phyloP scores from a whole-genome alignment of 2,888 invertebrate species.

The Neuroscelio doddi region DNA sequence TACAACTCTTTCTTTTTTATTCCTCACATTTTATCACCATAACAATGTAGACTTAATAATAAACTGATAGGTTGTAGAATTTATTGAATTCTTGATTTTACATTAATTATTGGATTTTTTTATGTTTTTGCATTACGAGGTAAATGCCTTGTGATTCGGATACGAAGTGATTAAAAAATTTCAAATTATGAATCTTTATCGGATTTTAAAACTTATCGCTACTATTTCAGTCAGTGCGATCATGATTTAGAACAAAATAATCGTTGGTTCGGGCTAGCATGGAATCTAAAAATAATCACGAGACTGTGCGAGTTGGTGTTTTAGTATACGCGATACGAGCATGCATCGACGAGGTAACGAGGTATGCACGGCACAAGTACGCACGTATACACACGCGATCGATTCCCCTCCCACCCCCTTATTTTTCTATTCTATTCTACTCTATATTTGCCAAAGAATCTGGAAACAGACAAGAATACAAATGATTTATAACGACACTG shows the following conservation, averaged over 20 bases:
- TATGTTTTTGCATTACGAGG: too few relatives aligned
- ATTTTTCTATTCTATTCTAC: slow-evolving; percentile 14
- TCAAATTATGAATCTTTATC: too few relatives aligned
- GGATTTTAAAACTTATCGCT: slow-evolving; percentile 36
- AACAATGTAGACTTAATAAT: too few relatives aligned
- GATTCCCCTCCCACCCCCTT: slow-evolving; percentile 22
- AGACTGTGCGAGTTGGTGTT: slow-evolving; percentile 25
- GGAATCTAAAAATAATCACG: slow-evolving; percentile 58
- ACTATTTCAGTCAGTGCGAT: slow-evolving; percentile 37
- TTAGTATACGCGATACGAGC: slow-evolving; percentile 20
- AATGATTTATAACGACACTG: slow-evolving; percentile 2
- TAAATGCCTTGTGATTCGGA: too few relatives aligned
- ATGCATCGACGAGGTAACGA: slow-evolving; percentile 36
- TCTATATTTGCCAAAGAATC: slow-evolving; percentile 24
- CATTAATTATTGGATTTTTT: too few relatives aligned
- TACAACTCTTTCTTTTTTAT: too few relatives aligned
- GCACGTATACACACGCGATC: slow-evolving; percentile 13
- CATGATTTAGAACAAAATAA: slow-evolving; percentile 64
- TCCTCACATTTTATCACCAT: too few relatives aligned
- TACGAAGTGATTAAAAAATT: too few relatives aligned
- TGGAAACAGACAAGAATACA: slow-evolving; percentile 19
- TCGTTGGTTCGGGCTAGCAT: slow-evolving; percentile 53
- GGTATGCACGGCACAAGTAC: slow-evolving; percentile 29
- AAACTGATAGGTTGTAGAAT: too few relatives aligned
- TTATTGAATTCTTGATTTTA: too few relatives aligned